Percentiles rank a stretch among this genome's conserved stretches.
These are phyloP conservation scores for Portunus trituberculatus DNA, from an alignment of 1,140 invertebrate genomes.

Conservation along the genomic window DNA sequence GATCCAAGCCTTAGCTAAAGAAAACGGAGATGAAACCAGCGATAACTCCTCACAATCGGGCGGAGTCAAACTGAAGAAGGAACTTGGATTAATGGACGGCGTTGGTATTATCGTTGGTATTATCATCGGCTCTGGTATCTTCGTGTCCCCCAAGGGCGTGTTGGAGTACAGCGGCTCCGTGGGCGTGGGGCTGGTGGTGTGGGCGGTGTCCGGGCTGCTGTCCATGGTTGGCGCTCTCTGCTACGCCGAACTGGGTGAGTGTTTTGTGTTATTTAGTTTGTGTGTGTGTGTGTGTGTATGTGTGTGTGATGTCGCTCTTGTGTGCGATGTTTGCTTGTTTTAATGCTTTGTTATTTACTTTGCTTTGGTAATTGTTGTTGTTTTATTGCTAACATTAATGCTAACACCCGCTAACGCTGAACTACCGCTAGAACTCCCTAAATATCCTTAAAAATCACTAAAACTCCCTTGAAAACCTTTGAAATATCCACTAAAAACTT, in stretches of 20 bases:
- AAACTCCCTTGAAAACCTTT: too few species aligned
- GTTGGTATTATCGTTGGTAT: conserved; percentile 96
- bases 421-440: too few species aligned
- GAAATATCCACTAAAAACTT: too few species aligned
- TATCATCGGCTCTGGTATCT: conserved; percentile 94
- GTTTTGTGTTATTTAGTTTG: too few species aligned
- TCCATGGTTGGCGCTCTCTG: conserved; percentile 95
- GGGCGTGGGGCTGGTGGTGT: conserved; percentile 86
- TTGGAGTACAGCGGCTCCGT: conserved; percentile 83
- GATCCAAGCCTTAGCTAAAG: background rate
- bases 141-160: conserved; percentile 97
- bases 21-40: background rate
- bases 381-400: too few species aligned
- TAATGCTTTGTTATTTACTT: too few species aligned
- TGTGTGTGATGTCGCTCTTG: too few species aligned
- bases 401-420: too few species aligned
- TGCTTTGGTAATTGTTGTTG: too few species aligned
- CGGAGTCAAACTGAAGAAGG: conserved; percentile 85
- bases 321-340: too few species aligned
- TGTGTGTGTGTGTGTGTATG: too few species aligned
- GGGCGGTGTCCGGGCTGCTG: conserved; percentile 92
- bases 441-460: too few species aligned
- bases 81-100: conserved; percentile 92
- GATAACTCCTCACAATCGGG: background rate
- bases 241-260: conserved; percentile 95